Evolutionary conservation across 2,888 invertebrate genomes (phyloP), one percentile per base, ranked within the genome.

Genomic region (Tenthredo livida): DNA sequence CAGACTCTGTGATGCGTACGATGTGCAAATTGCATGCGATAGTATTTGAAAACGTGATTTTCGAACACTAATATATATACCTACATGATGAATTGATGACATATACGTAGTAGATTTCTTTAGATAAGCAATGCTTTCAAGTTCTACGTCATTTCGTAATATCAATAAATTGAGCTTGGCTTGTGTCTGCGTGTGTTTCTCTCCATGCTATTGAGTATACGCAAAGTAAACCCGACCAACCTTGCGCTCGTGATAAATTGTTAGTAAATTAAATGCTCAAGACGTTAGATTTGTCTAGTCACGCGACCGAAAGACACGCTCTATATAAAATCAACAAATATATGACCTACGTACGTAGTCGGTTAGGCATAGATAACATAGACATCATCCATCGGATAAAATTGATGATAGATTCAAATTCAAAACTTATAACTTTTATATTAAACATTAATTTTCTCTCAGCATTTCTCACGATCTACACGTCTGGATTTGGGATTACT

Each of bases 401-500:
- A 21, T 75, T 33, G 33, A 77, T 7, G 29, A 29, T 17, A 12
- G 7, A 54, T 25, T 33, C 1, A 12, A 15, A 40, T 73, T 6
- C 0, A 75, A 73, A 61, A 10, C 12, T 6, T 25, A 7, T 47
- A 75, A 50, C 40, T 21, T 2, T 43, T 73, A 21, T 40, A 21
- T 40, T 25, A 7, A 73, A 15, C 10, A 10, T 15, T 10, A 25
- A 85, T 67, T 5, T 88, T 87, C 85, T 94, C 94, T 80, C 92
- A 96, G 96, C 95, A 86, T 93, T 95, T 86, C 90, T 94, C 40
- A 95, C 95, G 86, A 95, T 97, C 90, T 96, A 96, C 93, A 94
- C 95, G n/a, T 96, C 97, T n/a, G 97, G 97, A 29, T 96, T 97
- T 90, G 97, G 97, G 15, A 97, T 97, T 87, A 97, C 97, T 17